Evolutionary conservation across 2,797 vertebrate species (phyloP).

Genomic region (Cyclura pinguis): DNA sequence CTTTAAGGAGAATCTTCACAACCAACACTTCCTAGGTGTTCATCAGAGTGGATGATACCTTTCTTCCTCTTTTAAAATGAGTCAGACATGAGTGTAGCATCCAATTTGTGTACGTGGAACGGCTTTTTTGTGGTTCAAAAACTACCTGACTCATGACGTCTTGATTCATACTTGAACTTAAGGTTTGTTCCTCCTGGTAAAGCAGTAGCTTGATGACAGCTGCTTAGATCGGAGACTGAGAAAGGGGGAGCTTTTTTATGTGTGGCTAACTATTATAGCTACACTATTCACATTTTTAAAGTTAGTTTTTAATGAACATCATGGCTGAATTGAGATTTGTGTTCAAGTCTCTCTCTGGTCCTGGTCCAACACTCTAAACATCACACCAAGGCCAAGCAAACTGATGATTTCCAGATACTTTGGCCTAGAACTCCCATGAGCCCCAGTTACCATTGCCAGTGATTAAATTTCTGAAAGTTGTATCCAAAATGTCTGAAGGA

Average conservation of each 20-base stretch:
- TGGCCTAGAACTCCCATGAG: background rate
- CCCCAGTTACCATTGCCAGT: background rate
- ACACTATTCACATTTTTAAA: background rate
- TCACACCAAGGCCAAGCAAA: background rate
- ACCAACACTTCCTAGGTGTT: background rate
- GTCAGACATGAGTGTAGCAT: background rate
- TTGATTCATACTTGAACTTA: constrained; percentile 15
- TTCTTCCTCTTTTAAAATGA: constrained; percentile 1
- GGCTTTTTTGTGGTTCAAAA: background rate
- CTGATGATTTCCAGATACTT: background rate
- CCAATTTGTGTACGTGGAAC: background rate
- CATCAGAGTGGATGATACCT: background rate
- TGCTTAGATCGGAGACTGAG: background rate
- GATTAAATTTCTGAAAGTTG: background rate
- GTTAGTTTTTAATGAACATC: background rate
- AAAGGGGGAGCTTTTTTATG: background rate
- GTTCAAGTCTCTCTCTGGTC: background rate
- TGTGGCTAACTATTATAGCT: background rate
- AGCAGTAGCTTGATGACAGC: background rate
- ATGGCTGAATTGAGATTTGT: background rate
- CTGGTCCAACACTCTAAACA: background rate
- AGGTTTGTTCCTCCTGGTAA: background rate
- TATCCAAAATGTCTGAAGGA: background rate
- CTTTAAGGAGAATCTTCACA: background rate
- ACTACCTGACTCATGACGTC: constrained; percentile 8